phyloP scores from a whole-genome alignment of 2,113 vertebrate species.

The Asarcornis scutulata region DNA sequence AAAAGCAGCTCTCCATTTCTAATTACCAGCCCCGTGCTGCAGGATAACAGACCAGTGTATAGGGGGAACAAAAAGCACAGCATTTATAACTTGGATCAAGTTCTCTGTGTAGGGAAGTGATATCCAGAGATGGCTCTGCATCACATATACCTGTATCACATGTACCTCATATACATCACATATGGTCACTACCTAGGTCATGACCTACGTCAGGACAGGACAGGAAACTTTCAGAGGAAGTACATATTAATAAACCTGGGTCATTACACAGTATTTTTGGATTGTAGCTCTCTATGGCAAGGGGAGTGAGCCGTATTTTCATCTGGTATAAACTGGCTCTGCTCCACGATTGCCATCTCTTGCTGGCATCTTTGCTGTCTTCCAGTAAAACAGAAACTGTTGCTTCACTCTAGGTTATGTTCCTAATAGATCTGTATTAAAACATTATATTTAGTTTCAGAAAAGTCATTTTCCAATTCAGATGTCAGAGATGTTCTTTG shows the following conservation, averaged over 20 bases:
- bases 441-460: background rate
- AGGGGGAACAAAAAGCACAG: fast-evolving
- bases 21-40: background rate
- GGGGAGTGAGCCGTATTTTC: background rate
- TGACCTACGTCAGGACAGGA: background rate
- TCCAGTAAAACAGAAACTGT: background rate
- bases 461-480: background rate
- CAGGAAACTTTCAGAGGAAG: background rate
- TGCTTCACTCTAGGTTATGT: background rate
- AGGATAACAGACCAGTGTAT: background rate
- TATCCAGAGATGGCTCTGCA: background rate
- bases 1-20: background rate
- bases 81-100: background rate
- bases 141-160: background rate
- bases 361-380: background rate
- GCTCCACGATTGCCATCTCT: background rate
- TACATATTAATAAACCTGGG: background rate
- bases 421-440: background rate
- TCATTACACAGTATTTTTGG: background rate
- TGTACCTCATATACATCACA: too few species aligned
- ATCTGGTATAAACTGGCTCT: background rate
- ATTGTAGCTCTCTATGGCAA: background rate
- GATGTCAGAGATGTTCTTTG: background rate
- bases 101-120: background rate
- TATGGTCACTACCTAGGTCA: background rate